Conservation (phyloP, 2,888 invertebrate species). For the Caenorhabditis sp. region DNA sequence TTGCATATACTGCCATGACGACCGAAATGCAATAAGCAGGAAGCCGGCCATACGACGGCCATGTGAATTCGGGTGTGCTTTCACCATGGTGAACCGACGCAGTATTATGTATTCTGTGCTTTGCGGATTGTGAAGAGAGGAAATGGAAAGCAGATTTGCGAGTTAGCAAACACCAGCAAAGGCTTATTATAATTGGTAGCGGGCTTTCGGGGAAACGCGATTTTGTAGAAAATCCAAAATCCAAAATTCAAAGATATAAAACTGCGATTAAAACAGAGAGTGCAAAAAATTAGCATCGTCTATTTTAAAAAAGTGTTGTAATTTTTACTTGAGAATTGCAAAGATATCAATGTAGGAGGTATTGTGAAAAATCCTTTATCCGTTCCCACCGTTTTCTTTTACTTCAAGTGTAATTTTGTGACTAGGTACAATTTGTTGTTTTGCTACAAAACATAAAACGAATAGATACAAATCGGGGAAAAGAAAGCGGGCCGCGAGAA, state of each 20-base stretch:
- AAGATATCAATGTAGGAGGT: background rate
- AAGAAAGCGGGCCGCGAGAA: background rate
- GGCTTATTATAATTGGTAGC: background rate
- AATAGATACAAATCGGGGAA: background rate
- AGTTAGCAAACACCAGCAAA: background rate
- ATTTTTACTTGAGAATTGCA: too few species aligned
- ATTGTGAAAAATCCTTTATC: background rate
- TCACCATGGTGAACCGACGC: constrained; percentile 14
- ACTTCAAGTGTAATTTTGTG: background rate
- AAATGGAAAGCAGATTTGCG: background rate
- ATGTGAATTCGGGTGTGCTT: constrained; percentile 2
- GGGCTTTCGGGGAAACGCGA: background rate
- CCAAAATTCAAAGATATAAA: background rate
- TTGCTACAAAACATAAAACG: constrained; percentile 2
- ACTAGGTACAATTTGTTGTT: background rate
- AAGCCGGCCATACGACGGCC: background rate
- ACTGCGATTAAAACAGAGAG: background rate
- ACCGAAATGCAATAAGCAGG: constrained; percentile 16
- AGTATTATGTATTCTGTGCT: constrained; percentile 17
- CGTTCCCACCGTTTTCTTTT: background rate
- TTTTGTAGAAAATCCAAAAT: background rate
- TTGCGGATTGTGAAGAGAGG: background rate
- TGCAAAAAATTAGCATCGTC: background rate
- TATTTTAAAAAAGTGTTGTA: background rate
- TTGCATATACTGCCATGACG: constrained; percentile 44